Base-by-base conservation (phyloP, 2,113 vertebrate genomes). In the Arvicanthis niloticus region DNA sequence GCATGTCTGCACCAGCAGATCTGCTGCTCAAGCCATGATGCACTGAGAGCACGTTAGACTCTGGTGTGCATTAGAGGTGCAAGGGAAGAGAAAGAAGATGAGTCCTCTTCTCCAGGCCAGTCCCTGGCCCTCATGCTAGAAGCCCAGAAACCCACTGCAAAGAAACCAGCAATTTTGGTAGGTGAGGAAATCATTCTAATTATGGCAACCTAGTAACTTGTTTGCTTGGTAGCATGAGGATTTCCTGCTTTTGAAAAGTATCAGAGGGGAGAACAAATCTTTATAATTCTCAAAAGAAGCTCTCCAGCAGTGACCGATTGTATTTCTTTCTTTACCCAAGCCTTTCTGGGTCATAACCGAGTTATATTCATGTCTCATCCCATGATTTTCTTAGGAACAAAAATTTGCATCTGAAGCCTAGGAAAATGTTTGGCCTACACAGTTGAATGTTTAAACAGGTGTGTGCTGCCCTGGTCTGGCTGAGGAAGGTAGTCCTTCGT, bases 391-490 rank as follows among this genome's bases (percentile, higher is more conserved):
- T 93, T 87, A 68, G 85, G 95, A 65, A 58, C 94, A 97, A 97
- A 95, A 91, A 89, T 77, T 91, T 96, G 68, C 91, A 94, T 94
- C 60, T 95, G 51, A 97, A 96, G 58, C 86, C 77, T 93, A 96
- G 91, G 91, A 97, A 97, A 96, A 97, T 97, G 90, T 94, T 96
- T 96, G 92, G 89, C 53, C 96, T 94, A 37, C 77, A 80, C n/a
- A 29, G 67, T 1, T 94, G 60, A 96, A 95, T 97, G 86, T 97
- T 97, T 97, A 93, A 97, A 96, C 94, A 97, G 95, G 96, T 97
- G 95, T n/a, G 45, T 4, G 5, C 90, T 92, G 31, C 77, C 37
- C 48, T 96, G 92, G 60, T 73, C 92, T 96, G 77, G 56, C 88
- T 96, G 48, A 88, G 91, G 89, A 91, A 91, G 88, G 86, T 75